Evolutionary conservation across 2,888 invertebrate species (phyloP).

Genomic region (Stenurella melanura): DNA sequence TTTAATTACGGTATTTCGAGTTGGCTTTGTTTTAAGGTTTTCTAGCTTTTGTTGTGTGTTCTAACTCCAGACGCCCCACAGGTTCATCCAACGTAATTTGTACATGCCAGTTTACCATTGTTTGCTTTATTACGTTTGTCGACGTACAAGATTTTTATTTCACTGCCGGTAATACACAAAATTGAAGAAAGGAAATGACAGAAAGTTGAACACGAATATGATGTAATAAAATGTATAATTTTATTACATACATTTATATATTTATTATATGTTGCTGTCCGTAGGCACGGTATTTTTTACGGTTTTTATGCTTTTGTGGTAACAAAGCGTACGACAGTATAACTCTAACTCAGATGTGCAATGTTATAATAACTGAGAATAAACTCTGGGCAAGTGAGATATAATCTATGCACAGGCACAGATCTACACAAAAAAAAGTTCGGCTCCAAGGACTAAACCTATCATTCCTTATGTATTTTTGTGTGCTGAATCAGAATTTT

Average conservation of each 20-base stretch:
- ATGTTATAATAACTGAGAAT: background rate
- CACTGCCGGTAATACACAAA: background rate
- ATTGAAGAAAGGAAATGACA: background rate
- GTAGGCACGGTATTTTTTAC: background rate
- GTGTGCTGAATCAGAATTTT: too few species aligned
- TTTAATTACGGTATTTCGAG: slow-evolving; percentile 35
- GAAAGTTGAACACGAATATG: background rate
- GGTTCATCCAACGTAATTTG: slow-evolving; percentile 48
- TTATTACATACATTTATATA: background rate
- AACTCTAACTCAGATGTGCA: background rate
- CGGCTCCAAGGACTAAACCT: too few species aligned
- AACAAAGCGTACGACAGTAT: background rate
- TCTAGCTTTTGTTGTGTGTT: slow-evolving; percentile 35
- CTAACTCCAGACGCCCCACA: slow-evolving; percentile 36
- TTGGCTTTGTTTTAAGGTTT: slow-evolving; percentile 30
- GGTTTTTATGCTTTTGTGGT: background rate
- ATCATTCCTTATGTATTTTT: too few species aligned
- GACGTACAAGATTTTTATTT: background rate
- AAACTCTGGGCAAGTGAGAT: background rate
- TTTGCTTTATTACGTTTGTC: slow-evolving; percentile 39
- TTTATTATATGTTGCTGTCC: background rate
- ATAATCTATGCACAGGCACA: too few species aligned
- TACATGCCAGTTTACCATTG: slow-evolving; percentile 42
- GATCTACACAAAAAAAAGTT: too few species aligned
- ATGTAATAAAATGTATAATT: background rate